Evolutionary conservation across 2,797 vertebrate species (phyloP).

Genomic region (Notamacropus eugenii): DNA sequence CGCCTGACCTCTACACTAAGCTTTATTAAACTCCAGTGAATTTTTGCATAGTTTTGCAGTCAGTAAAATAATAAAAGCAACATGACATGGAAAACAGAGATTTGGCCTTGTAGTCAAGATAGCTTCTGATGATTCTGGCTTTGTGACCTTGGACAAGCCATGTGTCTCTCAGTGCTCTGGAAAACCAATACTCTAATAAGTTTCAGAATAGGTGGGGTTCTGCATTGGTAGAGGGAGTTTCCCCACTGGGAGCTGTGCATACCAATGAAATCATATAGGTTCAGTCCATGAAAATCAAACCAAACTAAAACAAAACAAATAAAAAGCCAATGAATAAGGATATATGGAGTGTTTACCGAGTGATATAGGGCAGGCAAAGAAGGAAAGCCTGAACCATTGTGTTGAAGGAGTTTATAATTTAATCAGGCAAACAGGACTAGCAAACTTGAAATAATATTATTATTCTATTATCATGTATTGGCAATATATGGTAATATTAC

Average conservation of each 20-base stretch:
- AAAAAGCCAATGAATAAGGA: not conserved
- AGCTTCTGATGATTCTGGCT: not conserved
- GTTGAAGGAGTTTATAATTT: not conserved
- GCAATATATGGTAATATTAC: not conserved
- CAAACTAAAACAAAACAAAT: not conserved
- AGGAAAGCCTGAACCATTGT: not conserved
- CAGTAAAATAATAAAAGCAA: not conserved
- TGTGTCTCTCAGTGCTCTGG: not conserved
- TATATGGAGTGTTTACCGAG: not conserved
- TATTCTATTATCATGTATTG: not conserved
- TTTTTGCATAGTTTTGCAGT: not conserved
- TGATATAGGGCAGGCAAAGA: not conserved
- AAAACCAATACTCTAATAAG: not conserved
- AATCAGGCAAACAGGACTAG: not conserved
- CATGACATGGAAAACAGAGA: not conserved
- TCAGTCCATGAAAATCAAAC: not conserved
- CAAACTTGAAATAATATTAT: not conserved
- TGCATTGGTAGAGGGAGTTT: not conserved
- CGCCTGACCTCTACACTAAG: not conserved
- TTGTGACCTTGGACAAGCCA: not conserved
- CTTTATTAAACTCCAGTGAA: not conserved
- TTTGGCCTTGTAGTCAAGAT: not conserved
- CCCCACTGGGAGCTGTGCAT: not conserved
- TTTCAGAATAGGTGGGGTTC: not conserved
- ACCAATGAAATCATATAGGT: not conserved